Evolutionary conservation across 2,113 vertebrate genomes (phyloP), one percentile per base, ranked within the genome.

Genomic region (Strix uralensis): DNA sequence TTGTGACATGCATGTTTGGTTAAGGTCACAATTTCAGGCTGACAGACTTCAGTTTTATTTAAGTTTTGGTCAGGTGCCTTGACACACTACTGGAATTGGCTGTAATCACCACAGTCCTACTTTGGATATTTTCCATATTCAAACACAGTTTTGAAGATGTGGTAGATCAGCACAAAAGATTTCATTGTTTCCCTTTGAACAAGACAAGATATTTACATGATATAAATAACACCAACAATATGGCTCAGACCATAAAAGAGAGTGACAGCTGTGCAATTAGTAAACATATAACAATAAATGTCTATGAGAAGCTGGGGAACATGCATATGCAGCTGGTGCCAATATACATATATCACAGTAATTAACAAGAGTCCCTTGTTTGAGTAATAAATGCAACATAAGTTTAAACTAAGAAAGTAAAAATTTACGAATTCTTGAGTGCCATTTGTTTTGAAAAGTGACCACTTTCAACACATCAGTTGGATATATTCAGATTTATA

Each of bases 261-360:
- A 92, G 62, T 75, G 74, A 84, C 93, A 96, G 87, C 90, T 95
- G 87, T 88, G 79, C 74, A 73, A 95, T 96, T 95, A 94, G 49
- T 69, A 83, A 51, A 55, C 25, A 27, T 82, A 44, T 51, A 95
- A 75, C 22, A 80, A 80, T 61, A 89, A 91, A 75, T 51, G 49
- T 46, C 49, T 92, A 61, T 78, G 75, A 90, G 79, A 70, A 94
- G 75, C 67, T 72, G 54, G 46, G 54, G 58, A 95, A 57, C 38
- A 52, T 15, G 36, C 13, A 29, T 75, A 80, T 34, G 22, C 0
- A 9, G 13, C 61, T 90, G 62, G 34, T 61, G 38, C 54, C 10
- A 40, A 79, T 67, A 40, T 69, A 26, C 34, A 70, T 73, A 47
- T 47, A 93, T 80, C 58, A 86, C 36, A 59, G 40, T 79, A 69